Evolutionary conservation across 2,113 vertebrate species (phyloP), one percentile per base, ranked within the genome.

Genomic region (Pteropus alecto): DNA sequence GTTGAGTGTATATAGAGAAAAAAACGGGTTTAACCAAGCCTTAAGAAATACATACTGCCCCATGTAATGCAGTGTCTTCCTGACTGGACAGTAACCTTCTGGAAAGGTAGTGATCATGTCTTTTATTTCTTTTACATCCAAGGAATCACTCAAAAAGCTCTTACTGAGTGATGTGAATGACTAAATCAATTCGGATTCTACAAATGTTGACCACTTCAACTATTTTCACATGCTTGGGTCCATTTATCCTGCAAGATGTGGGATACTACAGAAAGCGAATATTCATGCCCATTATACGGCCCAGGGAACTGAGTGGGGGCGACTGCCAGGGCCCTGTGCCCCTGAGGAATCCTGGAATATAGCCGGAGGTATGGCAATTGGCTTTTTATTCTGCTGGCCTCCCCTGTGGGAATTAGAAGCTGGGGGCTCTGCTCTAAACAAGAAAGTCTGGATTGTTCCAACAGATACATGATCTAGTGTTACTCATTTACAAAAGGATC

Each of bases 81-180:
- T 0, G 0, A 7, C n/a, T 3, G 15, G 28, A 38, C 60, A 51
- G 28, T 0, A 35, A 68, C 22, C 65, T 22, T 68, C 6, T 9
- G 3, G 12, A 46, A 90, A 14, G 21, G 24, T 65, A 84, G 14
- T 0, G 33, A 58, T 22, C 11, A 7, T 14, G 4, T 3, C 56
- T 43, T 16, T 5, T 3, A 12, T 22, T 85, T 87, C 70, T 46
- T 30, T 81, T 0, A 10, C n/a, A 19, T 54, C 78, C 83, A 14
- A 30, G 43, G 46, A 19, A 33, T 21, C 14, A 14, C 51, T 48
- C 73, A 35, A 1, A 0, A 14, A 56, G 35, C 61, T 76, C 73
- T 81, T 1, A 8, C 1, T 4, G 35, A 61, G 30, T 13, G 38
- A 65, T 0, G 0, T 0, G 7, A 38, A 70, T 8, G 30, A 15